Evolutionary conservation across 1,140 invertebrate genomes (phyloP).

Genomic region (Micrasema minimum): DNA sequence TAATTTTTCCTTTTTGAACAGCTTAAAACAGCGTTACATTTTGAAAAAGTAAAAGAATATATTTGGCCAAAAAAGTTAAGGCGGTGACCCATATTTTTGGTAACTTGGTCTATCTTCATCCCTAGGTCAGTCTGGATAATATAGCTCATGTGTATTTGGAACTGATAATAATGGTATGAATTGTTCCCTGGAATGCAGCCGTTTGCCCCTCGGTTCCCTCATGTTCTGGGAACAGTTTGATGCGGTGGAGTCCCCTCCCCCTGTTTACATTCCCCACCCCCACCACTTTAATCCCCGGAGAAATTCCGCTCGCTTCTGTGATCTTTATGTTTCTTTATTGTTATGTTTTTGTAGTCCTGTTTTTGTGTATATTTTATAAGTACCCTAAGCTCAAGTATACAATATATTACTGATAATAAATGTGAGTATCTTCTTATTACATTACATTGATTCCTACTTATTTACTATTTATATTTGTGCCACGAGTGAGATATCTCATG

Average conservation of each 20-base stretch:
- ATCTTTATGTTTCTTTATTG: slow-evolving; percentile 10
- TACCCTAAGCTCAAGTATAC: slow-evolving; percentile 26
- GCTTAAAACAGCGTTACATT: too few relatives aligned
- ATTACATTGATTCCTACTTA: too few relatives aligned
- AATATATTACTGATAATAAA: too few relatives aligned
- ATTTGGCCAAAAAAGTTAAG: too few relatives aligned
- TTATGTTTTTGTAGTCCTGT: slow-evolving; percentile 4
- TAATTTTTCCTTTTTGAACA: too few relatives aligned
- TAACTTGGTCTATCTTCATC: too few relatives aligned
- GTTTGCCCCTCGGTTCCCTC: slow-evolving; percentile 57
- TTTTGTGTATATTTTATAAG: slow-evolving; percentile 35
- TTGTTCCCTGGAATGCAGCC: slow-evolving; percentile 47
- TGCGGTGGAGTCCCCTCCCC: slow-evolving; percentile 61
- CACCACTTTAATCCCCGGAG: slow-evolving; percentile 56
- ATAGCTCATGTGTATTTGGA: not conserved
- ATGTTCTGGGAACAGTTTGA: slow-evolving; percentile 64
- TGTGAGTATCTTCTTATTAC: too few relatives aligned
- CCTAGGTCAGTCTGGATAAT: too few relatives aligned
- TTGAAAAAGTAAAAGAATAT: too few relatives aligned
- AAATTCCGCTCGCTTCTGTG: not conserved
- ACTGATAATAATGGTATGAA: not conserved
- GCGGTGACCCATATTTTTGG: too few relatives aligned
- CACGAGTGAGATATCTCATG: too few relatives aligned
- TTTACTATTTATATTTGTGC: too few relatives aligned
- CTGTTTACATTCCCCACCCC: slow-evolving; percentile 53